Conservation (phyloP, 2,113 vertebrate species). For the Phocoena phocoena region DNA sequence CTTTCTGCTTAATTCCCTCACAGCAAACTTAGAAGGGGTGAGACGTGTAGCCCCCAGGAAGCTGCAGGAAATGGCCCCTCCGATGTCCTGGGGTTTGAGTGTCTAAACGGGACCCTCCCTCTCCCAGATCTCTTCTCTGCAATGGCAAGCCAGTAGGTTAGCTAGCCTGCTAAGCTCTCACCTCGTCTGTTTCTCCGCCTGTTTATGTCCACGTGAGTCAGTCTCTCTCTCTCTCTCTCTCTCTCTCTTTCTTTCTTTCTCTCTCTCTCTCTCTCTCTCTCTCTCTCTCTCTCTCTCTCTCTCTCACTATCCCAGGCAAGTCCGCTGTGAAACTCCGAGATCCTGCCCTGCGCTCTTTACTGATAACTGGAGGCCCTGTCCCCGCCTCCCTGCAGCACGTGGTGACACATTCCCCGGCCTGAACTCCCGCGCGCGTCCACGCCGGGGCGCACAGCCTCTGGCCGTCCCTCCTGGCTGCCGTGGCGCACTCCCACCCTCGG, state of each 20-base stretch:
- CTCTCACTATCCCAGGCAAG: neutral
- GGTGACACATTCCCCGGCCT: constrained; percentile 39
- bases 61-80: neutral
- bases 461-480: neutral
- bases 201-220: neutral
- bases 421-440: neutral
- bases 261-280: neutral
- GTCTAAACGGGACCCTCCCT: neutral
- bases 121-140: neutral
- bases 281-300: neutral
- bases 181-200: neutral
- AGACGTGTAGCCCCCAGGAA: neutral
- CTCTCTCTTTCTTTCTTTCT: no score
- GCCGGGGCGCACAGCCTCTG: neutral
- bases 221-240: neutral
- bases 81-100: neutral
- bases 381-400: constrained; percentile 61
- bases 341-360: constrained; percentile 1
- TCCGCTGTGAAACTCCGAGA: neutral
- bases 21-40: neutral
- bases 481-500: neutral
- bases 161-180: constrained; percentile 3
- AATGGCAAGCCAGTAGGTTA: neutral
- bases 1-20: neutral
- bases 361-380: constrained; percentile 50